phyloP scores from a whole-genome alignment of 2,797 vertebrate species.

The Synaphobranchus kaupii region DNA sequence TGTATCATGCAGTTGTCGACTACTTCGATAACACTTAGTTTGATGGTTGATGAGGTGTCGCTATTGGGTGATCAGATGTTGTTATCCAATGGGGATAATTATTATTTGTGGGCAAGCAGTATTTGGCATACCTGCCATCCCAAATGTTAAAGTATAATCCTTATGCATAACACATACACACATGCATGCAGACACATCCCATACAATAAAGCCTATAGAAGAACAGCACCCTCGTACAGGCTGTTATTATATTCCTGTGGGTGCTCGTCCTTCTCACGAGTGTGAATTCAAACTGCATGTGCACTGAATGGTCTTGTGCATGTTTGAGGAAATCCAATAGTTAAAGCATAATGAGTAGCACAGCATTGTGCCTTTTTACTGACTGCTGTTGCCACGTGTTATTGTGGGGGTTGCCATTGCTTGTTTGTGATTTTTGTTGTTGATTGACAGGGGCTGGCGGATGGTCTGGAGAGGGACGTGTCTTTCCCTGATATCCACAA shows the following conservation, averaged over 20 bases:
- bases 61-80: no score
- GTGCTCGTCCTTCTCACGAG: neutral
- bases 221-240: neutral
- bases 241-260: neutral
- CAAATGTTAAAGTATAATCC: neutral
- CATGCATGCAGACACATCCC: neutral
- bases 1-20: no score
- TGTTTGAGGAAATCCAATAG: neutral
- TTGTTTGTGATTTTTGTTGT: conserved; percentile 36
- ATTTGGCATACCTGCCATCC: no score
- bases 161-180: neutral
- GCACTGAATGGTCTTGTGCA: neutral
- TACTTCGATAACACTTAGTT: no score
- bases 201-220: neutral
- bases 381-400: neutral
- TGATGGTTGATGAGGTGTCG: no score
- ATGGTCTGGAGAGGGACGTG: conserved; percentile 34
- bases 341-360: neutral
- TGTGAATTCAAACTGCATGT: neutral
- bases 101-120: no score
- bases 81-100: no score
- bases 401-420: neutral
- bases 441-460: conserved; percentile 53
- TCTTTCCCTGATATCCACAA: conserved; percentile 41
- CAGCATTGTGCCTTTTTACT: neutral